phyloP scores from a whole-genome alignment of 2,888 invertebrate genomes.

The Chrysolina haemoptera region DNA sequence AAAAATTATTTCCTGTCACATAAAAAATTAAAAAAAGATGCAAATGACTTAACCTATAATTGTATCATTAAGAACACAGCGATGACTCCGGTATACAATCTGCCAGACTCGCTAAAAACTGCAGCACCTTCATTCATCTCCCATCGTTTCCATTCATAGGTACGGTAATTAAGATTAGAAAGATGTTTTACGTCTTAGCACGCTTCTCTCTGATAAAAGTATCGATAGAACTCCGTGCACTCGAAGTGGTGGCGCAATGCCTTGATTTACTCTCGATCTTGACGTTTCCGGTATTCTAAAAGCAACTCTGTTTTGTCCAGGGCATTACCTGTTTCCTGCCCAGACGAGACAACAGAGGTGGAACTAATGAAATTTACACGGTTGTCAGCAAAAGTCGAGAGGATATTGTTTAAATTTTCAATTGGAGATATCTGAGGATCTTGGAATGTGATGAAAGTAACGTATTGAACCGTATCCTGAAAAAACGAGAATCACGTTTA shows the following conservation, averaged over 20 bases:
- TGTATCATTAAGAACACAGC: too few relatives aligned
- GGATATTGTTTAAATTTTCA: neutral
- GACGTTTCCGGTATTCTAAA: constrained; percentile 54
- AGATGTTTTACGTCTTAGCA: constrained; percentile 49
- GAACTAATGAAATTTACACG: constrained; percentile 24
- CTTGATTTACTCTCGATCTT: constrained; percentile 47
- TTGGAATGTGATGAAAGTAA: neutral
- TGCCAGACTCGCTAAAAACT: neutral
- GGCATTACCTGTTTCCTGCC: constrained; percentile 55
- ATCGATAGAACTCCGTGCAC: constrained; percentile 41
- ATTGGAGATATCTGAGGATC: neutral
- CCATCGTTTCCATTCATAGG: constrained; percentile 11
- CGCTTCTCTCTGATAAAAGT: constrained; percentile 47
- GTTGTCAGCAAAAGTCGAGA: constrained; percentile 9
- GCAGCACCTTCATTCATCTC: neutral
- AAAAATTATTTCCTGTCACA: too few relatives aligned
- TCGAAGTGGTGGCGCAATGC: constrained; percentile 40
- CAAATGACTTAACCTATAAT: too few relatives aligned
- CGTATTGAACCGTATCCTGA: too few relatives aligned
- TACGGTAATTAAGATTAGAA: constrained; percentile 47
- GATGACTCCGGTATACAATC: neutral
- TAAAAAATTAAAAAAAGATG: too few relatives aligned
- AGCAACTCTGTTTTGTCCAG: constrained; percentile 47
- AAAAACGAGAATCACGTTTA: too few relatives aligned
- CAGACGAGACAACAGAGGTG: constrained; percentile 43